Percentiles rank a stretch among this genome's conserved stretches.
Evolutionary conservation across 2,797 vertebrate genomes (phyloP).

Genomic region (Enteromius mattozi): DNA sequence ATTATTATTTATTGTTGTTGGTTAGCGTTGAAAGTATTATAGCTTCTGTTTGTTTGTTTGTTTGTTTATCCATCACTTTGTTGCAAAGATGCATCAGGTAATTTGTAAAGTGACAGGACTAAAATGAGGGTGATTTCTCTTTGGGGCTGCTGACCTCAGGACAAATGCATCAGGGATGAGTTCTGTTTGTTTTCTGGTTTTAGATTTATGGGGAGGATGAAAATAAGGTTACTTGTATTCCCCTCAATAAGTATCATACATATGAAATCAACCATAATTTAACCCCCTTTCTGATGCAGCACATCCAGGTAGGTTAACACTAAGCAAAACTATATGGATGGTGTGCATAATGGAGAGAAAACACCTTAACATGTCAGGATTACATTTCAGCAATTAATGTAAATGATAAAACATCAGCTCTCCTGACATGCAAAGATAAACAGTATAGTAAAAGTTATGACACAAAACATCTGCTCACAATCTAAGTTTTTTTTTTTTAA

Average conservation of each 20-base stretch:
- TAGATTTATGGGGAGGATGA: constrained; percentile 52
- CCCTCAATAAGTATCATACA: constrained; percentile 33
- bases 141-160: constrained; percentile 35
- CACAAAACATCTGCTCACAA: too few species aligned
- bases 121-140: constrained; percentile 53
- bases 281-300: neutral
- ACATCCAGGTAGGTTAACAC: constrained; percentile 15
- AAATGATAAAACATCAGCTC: neutral
- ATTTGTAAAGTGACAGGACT: constrained; percentile 42
- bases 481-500: too few species aligned
- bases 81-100: constrained; percentile 42
- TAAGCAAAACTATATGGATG: neutral
- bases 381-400: neutral
- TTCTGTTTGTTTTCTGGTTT: neutral
- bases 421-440: too few species aligned
- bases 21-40: neutral
- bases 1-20: neutral
- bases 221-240: constrained; percentile 37
- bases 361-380: neutral
- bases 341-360: neutral
- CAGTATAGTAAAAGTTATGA: too few species aligned
- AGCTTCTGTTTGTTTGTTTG: constrained; percentile 29
- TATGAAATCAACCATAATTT: constrained; percentile 31
- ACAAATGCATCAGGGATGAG: neutral
- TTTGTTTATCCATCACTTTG: constrained; percentile 21